Evolutionary conservation across 2,888 invertebrate species (phyloP).

Genomic region (Epinotia nisella): DNA sequence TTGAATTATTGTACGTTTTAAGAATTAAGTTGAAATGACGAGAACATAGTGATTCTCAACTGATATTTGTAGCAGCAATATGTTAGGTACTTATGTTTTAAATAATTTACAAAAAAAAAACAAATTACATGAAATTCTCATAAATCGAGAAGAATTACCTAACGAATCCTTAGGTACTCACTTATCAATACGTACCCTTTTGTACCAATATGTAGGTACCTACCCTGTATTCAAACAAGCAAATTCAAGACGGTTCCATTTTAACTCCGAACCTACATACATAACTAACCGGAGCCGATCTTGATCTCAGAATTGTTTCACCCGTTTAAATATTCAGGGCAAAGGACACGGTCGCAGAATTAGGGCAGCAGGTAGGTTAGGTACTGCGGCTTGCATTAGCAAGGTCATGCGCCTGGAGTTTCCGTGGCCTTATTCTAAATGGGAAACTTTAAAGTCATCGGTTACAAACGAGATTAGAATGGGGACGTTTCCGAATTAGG

Average conservation of each 20-base stretch:
- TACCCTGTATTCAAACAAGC: neutral
- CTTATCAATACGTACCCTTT: too few relatives aligned
- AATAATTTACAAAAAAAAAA: too few relatives aligned
- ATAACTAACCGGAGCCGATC: conserved; percentile 14
- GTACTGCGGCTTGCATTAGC: conserved; percentile 37
- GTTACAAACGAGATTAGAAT: neutral
- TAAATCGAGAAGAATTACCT: too few relatives aligned
- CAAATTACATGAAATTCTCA: too few relatives aligned
- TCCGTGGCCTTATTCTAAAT: conserved; percentile 38
- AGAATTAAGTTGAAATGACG: too few relatives aligned
- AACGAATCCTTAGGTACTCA: too few relatives aligned
- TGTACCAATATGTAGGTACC: too few relatives aligned
- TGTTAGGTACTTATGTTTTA: too few relatives aligned
- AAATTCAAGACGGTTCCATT: neutral
- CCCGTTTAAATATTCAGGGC: conserved; percentile 44
- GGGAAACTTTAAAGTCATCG: conserved; percentile 17
- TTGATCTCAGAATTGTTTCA: conserved; percentile 38
- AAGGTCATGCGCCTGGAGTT: conserved; percentile 39
- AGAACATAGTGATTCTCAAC: too few relatives aligned
- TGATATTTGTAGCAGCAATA: too few relatives aligned
- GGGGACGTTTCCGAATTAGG: conserved; percentile 9
- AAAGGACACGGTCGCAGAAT: conserved; percentile 42
- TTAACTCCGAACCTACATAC: conserved; percentile 9
- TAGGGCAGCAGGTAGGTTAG: conserved; percentile 42
- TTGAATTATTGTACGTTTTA: too few relatives aligned